Conservation (phyloP, 2,888 invertebrate species). For the Pristionchus japonicus region DNA sequence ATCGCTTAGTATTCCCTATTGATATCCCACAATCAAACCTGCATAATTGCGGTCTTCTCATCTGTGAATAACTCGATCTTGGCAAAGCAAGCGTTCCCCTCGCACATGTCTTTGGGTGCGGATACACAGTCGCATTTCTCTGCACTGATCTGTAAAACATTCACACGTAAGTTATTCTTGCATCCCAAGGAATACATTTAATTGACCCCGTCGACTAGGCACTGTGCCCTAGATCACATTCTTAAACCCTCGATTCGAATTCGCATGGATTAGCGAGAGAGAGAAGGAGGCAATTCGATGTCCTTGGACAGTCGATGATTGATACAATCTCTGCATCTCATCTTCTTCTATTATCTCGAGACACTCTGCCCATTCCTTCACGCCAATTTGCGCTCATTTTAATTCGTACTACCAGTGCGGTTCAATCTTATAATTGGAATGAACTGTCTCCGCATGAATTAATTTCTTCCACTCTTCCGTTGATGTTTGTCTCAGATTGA, state of each 20-base stretch:
- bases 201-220: neutral
- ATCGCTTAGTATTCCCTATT: too few relatives aligned
- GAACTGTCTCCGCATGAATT: neutral
- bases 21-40: conserved; percentile 64
- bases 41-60: conserved; percentile 71
- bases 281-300: neutral
- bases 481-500: too few relatives aligned
- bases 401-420: neutral
- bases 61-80: conserved; percentile 66
- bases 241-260: neutral
- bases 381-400: neutral
- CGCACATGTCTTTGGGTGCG: conserved; percentile 54
- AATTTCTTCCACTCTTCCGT: neutral
- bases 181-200: neutral
- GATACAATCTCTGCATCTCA: conserved; percentile 23
- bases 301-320: conserved; percentile 18
- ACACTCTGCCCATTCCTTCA: neutral
- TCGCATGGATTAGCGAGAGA: conserved; percentile 14
- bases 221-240: neutral
- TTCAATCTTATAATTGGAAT: neutral
- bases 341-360: conserved; percentile 24
- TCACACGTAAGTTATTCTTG: neutral
- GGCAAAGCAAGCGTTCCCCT: conserved; percentile 63
- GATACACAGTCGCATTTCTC: conserved; percentile 71
- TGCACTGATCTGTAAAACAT: conserved; percentile 47